Conservation (phyloP, 2,113 vertebrate species). For the Microcebus tavaratra region DNA sequence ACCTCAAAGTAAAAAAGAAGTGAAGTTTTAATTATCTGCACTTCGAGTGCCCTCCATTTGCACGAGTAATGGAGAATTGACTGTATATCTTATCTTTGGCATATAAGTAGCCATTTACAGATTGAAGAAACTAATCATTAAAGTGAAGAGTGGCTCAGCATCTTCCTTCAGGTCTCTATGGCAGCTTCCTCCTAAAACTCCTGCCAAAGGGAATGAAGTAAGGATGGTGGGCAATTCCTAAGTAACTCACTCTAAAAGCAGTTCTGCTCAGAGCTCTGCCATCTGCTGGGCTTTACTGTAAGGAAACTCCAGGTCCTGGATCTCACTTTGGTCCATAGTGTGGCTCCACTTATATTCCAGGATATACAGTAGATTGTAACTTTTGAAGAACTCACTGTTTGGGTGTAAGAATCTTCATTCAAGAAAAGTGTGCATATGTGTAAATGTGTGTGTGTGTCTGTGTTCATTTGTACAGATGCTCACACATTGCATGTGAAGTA, state of each 20-base stretch:
- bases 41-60: conserved; percentile 45
- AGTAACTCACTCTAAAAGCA: background rate
- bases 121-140: conserved; percentile 30
- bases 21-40: conserved; percentile 29
- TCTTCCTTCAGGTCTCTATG: conserved; percentile 30
- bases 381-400: conserved; percentile 38
- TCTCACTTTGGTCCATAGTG: background rate
- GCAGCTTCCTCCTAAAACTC: conserved; percentile 33
- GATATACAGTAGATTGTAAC: conserved; percentile 49
- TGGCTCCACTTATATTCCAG: conserved; percentile 59
- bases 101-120: conserved; percentile 41
- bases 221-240: background rate
- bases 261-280: conserved; percentile 39
- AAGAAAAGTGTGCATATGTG: background rate
- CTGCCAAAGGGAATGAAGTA: conserved; percentile 28
- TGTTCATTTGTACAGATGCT: conserved; percentile 31
- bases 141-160: background rate
- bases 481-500: conserved; percentile 23
- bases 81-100: conserved; percentile 51
- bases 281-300: background rate
- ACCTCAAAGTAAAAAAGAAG: conserved; percentile 18
- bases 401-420: conserved; percentile 48
- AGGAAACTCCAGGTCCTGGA: background rate
- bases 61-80: conserved; percentile 48
- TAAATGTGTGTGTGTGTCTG: background rate